Conservation (phyloP, 2,797 vertebrate species). For the Dryobates pubescens region DNA sequence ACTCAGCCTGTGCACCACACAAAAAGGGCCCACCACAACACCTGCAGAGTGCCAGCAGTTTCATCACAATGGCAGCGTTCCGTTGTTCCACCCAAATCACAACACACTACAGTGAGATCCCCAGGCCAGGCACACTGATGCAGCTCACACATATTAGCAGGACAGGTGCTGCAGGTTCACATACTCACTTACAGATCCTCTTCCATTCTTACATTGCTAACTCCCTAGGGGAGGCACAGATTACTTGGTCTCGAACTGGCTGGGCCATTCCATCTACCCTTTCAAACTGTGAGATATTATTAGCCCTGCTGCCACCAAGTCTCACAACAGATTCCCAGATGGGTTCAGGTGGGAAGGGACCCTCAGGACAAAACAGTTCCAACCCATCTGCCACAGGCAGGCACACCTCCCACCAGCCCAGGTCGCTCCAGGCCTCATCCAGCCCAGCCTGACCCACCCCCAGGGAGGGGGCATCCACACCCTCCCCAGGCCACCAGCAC, state of each 20-base stretch:
- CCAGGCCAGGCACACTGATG: neutral
- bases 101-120: neutral
- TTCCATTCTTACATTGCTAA: neutral
- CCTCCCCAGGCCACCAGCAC: too few species aligned
- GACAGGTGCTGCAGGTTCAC: too few species aligned
- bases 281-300: conserved; percentile 18
- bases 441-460: too few species aligned
- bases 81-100: neutral
- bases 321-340: neutral
- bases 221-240: too few species aligned
- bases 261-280: conserved; percentile 27
- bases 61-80: neutral
- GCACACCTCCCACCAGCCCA: too few species aligned
- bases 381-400: too few species aligned
- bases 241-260: conserved; percentile 45
- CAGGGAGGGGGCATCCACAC: too few species aligned
- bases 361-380: too few species aligned
- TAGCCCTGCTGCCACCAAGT: neutral
- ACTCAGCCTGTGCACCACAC: neutral
- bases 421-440: too few species aligned
- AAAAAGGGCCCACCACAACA: accelerated
- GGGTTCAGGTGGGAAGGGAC: too few species aligned
- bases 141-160: neutral
- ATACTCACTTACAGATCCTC: neutral
- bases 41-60: neutral